These are phyloP conservation scores for Penaeus chinensis DNA, from an alignment of 1,140 invertebrate species.

Conservation along the genomic window DNA sequence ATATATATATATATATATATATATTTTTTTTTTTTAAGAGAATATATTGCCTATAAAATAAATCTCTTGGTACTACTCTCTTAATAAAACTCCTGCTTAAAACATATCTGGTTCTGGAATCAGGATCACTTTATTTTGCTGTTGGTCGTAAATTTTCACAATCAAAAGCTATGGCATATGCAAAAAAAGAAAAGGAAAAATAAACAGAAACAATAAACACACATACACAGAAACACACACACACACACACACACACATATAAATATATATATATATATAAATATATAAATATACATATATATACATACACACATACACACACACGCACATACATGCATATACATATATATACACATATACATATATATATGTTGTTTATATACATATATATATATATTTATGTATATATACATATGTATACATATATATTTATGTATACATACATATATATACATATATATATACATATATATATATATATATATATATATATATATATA, in stretches of 20 bases:
- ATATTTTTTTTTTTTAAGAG: neutral
- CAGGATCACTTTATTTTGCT: no score
- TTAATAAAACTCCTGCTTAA: no score
- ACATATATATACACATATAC: slow-evolving; percentile 36
- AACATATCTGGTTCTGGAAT: no score
- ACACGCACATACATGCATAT: neutral
- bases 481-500: no score
- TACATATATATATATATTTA: slow-evolving; percentile 19
- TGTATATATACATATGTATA: slow-evolving; percentile 17
- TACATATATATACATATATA: slow-evolving; percentile 32
- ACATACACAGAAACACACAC: neutral
- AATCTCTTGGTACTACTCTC: no score
- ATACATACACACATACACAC: neutral
- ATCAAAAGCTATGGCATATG: neutral
- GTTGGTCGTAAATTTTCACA: no score
- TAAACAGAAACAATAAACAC: neutral
- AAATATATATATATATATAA: neutral
- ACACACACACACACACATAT: neutral
- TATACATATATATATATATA: neutral
- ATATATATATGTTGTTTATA: slow-evolving; percentile 18
- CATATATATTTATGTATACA: slow-evolving; percentile 50
- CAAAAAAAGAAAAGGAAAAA: neutral
- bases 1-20: neutral
- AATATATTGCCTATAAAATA: neutral
- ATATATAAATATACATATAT: neutral